Evolutionary conservation across 2,113 vertebrate genomes (phyloP).

Genomic region (Pelmatolapia mariae): DNA sequence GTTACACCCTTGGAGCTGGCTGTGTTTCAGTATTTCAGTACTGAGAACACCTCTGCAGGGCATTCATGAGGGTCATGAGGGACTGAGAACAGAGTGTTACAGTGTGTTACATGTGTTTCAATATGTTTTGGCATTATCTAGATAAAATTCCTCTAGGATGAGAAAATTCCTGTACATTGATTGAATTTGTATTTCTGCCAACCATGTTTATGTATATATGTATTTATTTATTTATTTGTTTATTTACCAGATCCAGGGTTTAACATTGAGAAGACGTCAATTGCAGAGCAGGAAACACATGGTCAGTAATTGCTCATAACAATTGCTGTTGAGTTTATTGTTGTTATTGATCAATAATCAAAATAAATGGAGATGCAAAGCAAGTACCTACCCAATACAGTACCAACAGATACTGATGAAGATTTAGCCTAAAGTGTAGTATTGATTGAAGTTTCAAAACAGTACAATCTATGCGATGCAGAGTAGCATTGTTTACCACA

Average conservation of each 20-base stretch:
- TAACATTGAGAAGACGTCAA: neutral
- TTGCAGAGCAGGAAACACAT: neutral
- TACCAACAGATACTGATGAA: neutral
- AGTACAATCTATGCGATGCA: neutral
- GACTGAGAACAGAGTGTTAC: neutral
- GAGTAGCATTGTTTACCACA: neutral
- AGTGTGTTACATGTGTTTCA: neutral
- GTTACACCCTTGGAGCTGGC: slow-evolving; percentile 16
- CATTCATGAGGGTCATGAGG: neutral
- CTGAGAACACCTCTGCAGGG: neutral
- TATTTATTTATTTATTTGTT: neutral
- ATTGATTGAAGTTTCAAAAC: neutral
- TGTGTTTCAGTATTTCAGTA: neutral
- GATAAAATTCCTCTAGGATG: neutral
- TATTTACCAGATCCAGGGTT: neutral
- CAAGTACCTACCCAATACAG: neutral
- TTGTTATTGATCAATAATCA: neutral
- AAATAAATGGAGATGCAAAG: neutral
- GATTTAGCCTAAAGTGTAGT: neutral
- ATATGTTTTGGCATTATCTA: neutral
- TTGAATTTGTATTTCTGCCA: neutral
- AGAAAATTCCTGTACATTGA: neutral
- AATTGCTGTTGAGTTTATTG: neutral
- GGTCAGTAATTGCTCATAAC: slow-evolving; percentile 1
- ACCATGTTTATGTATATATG: neutral